These are phyloP conservation scores for Buceros bicornis DNA, from an alignment of 2,797 vertebrate species.

Conservation along the genomic window DNA sequence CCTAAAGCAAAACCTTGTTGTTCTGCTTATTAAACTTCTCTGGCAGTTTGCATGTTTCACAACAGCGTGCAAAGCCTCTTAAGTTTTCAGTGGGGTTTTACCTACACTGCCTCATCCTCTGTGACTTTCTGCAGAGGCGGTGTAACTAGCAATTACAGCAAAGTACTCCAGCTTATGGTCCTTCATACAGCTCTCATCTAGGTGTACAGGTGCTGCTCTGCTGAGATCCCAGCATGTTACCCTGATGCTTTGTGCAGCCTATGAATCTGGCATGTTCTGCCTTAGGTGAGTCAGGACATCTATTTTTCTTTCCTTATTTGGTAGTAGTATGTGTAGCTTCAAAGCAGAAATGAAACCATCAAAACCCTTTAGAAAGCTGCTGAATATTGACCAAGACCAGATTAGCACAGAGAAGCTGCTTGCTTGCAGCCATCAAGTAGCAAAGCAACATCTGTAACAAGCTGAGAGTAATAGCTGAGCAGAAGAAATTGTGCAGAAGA, in stretches of 20 bases:
- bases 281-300: background rate
- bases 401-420: background rate
- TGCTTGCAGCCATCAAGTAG: background rate
- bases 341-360: background rate
- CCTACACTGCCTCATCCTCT: background rate
- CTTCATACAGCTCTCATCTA: background rate
- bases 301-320: background rate
- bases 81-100: background rate
- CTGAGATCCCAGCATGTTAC: background rate
- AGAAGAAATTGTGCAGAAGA: background rate
- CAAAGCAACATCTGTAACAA: background rate
- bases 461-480: background rate
- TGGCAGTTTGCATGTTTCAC: accelerated
- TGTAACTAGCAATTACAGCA: background rate
- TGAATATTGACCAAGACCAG: background rate
- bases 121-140: background rate
- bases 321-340: background rate
- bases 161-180: background rate
- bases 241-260: background rate
- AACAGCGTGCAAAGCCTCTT: background rate
- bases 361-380: background rate
- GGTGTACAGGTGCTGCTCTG: background rate
- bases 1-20: background rate
- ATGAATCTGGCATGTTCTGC: background rate
- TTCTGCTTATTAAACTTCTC: background rate